Conservation (phyloP, 2,797 vertebrate genomes). For the Tympanoctomys barrerae region DNA sequence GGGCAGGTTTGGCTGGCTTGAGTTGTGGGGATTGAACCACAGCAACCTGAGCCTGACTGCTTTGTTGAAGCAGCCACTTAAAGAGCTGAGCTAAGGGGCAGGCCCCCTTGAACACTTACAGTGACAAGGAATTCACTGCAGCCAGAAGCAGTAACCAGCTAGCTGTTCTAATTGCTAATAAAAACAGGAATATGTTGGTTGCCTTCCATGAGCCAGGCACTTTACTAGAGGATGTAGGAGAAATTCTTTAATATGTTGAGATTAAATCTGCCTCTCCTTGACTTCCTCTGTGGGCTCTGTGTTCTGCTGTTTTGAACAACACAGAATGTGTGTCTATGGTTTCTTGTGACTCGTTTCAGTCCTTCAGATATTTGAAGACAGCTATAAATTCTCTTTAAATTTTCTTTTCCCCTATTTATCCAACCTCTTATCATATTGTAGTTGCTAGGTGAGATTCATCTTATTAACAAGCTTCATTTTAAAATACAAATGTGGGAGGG, state of each 20-base stretch:
- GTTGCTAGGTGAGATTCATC: slow-evolving; percentile 48
- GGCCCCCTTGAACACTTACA: too few species aligned
- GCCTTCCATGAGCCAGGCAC: neutral
- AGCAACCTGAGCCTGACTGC: too few species aligned
- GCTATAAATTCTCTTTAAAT: slow-evolving; percentile 7
- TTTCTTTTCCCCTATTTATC: slow-evolving; percentile 36
- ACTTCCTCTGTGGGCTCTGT: neutral
- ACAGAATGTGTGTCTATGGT: neutral
- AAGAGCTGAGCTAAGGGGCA: too few species aligned
- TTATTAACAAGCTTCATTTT: slow-evolving; percentile 47
- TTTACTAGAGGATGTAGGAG: neutral
- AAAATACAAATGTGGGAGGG: slow-evolving; percentile 50
- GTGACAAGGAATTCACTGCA: neutral
- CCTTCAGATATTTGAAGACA: neutral
- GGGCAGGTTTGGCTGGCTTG: too few species aligned
- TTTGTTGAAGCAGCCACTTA: too few species aligned
- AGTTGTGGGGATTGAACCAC: too few species aligned
- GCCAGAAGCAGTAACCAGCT: slow-evolving; percentile 5
- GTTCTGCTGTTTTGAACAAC: slow-evolving; percentile 15
- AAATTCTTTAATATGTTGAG: neutral
- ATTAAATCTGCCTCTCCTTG: neutral
- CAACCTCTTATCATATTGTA: neutral
- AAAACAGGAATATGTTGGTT: slow-evolving; percentile 6
- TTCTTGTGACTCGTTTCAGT: neutral
- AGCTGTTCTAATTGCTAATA: slow-evolving; percentile 25